phyloP scores from a whole-genome alignment of 2,113 vertebrate species.

The Neogale vison region DNA sequence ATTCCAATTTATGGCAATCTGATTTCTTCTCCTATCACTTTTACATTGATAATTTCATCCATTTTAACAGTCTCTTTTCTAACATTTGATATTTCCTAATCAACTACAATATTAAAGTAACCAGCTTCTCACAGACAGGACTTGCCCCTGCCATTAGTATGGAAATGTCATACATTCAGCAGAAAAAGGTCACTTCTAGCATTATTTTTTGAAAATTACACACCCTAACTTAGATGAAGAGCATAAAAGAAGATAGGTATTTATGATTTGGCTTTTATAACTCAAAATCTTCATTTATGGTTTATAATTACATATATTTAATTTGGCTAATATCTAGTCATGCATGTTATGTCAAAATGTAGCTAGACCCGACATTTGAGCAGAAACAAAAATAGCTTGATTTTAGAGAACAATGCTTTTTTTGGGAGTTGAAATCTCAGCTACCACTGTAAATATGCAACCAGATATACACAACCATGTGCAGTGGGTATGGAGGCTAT shows the following conservation, averaged over 20 bases:
- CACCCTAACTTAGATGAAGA: background rate
- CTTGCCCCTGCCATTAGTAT: background rate
- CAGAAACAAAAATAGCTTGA: background rate
- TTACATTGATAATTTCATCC: background rate
- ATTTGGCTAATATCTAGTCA: background rate
- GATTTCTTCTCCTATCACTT: background rate
- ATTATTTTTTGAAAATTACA: background rate
- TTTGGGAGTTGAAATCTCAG: background rate
- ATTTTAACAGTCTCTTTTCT: background rate
- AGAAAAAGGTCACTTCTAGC: background rate
- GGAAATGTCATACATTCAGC: background rate
- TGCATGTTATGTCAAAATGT: background rate
- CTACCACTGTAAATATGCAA: conserved; percentile 17
- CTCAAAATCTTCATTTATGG: background rate
- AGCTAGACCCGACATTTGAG: background rate
- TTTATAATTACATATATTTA: background rate
- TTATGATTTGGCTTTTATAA: background rate
- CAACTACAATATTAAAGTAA: background rate
- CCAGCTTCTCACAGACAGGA: background rate
- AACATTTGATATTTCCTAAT: background rate
- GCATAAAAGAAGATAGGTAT: background rate
- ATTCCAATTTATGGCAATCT: background rate
- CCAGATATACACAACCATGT: background rate
- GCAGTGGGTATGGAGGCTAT: background rate
- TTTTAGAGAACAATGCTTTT: background rate